A percentile compares a stretch with the other conserved stretches of the same genome.
Conservation (phyloP, 1,140 invertebrate genomes). For the Drosophila kanapiae region DNA sequence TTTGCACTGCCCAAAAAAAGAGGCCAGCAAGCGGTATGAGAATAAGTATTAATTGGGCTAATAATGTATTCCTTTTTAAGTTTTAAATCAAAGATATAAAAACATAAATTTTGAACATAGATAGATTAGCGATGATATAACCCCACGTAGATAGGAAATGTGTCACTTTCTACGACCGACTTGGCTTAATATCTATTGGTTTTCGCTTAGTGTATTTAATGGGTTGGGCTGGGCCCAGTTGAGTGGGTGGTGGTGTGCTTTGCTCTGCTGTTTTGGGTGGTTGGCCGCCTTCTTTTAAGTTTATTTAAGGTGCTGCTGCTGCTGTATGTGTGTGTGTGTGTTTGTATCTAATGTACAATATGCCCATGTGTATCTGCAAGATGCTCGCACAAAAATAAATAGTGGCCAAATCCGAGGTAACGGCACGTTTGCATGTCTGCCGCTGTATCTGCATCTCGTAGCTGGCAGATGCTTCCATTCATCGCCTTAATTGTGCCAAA, state of each 20-base stretch:
- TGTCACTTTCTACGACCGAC: no score
- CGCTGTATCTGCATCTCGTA: conserved; percentile 19
- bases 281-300: conserved; percentile 45
- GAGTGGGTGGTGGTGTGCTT: conserved; percentile 27
- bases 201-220: conserved; percentile 21
- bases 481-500: conserved; percentile 70
- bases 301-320: conserved; percentile 45
- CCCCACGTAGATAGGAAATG: no score
- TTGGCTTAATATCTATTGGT: background rate
- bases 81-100: no score
- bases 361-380: conserved; percentile 47
- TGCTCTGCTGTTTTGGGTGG: conserved; percentile 31
- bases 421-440: conserved; percentile 68
- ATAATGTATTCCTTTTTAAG: no score
- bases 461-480: conserved; percentile 43
- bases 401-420: conserved; percentile 62
- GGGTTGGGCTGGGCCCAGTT: conserved; percentile 19
- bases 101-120: no score
- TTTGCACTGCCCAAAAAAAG: conserved; percentile 7
- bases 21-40: no score
- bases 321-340: conserved; percentile 6
- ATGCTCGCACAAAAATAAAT: conserved; percentile 58
- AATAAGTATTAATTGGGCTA: no score
- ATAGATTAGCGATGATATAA: no score
- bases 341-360: conserved; percentile 41